Evolutionary conservation across 1,140 invertebrate species (phyloP).

Genomic region (Paramacrobiotus metropolitanus): DNA sequence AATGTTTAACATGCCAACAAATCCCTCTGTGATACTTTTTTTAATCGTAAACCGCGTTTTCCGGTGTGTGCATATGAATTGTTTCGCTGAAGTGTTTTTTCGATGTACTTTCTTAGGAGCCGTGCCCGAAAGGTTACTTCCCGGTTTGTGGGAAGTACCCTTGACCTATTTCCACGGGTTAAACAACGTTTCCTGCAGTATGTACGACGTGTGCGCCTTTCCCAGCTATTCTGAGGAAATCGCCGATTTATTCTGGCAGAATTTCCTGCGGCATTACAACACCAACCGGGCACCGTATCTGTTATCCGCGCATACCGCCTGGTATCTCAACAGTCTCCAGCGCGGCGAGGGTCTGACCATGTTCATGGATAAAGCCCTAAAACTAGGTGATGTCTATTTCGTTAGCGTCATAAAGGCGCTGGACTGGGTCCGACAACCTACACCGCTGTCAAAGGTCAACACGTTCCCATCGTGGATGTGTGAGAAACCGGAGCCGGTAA

Average conservation of each 20-base stretch:
- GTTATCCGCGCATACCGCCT: slow-evolving; percentile 83
- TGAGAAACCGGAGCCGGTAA: slow-evolving; percentile 31
- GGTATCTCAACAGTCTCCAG: slow-evolving; percentile 79
- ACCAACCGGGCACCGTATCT: slow-evolving; percentile 75
- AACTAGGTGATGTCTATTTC: slow-evolving; percentile 75
- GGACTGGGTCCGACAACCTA: slow-evolving; percentile 73
- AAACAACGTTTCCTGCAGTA: slow-evolving; percentile 71
- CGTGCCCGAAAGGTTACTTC: slow-evolving; percentile 49
- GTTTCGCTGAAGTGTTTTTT: too few relatives aligned
- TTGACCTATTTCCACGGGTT: slow-evolving; percentile 79
- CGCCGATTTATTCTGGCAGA: slow-evolving; percentile 83
- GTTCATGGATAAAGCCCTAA: slow-evolving; percentile 60
- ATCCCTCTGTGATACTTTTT: too few relatives aligned
- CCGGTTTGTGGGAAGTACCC: slow-evolving; percentile 83
- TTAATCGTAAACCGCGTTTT: too few relatives aligned
- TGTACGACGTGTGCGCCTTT: slow-evolving; percentile 54
- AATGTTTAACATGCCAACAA: too few relatives aligned
- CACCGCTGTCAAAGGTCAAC: slow-evolving; percentile 47
- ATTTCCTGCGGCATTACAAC: slow-evolving; percentile 79
- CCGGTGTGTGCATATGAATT: too few relatives aligned
- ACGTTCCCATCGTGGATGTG: slow-evolving; percentile 67
- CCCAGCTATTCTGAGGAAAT: slow-evolving; percentile 41
- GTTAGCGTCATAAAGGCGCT: slow-evolving; percentile 81
- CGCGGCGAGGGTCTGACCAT: slow-evolving; percentile 69
- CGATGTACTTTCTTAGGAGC: slow-evolving; percentile 46